Evolutionary conservation across 2,797 vertebrate species (phyloP).

Genomic region (Labeo calbasu): DNA sequence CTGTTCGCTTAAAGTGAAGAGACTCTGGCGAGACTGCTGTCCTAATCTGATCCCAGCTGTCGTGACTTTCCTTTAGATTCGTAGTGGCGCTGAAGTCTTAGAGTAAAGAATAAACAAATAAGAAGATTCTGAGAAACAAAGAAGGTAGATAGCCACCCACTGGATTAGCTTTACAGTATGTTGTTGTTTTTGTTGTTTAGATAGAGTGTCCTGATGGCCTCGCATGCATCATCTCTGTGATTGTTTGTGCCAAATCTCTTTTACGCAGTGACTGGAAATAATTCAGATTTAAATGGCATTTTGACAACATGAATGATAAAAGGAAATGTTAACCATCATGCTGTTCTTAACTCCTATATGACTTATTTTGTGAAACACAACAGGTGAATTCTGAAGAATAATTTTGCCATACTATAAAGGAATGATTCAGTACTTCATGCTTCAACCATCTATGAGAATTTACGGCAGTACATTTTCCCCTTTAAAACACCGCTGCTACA

Average conservation of each 20-base stretch:
- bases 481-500: neutral
- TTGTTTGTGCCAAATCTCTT: neutral
- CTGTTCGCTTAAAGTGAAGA: conserved; percentile 7
- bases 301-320: neutral
- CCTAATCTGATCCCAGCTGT: conserved; percentile 27
- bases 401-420: neutral
- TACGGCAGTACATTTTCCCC: neutral
- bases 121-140: too few relatives aligned
- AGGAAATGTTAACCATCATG: neutral
- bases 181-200: neutral
- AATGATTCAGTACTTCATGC: neutral
- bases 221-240: neutral
- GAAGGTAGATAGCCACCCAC: neutral
- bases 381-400: neutral
- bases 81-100: neutral
- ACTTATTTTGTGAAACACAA: neutral
- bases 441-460: neutral
- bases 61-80: neutral
- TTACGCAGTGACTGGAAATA: neutral
- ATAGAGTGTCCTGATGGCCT: neutral
- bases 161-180: neutral
- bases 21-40: conserved; percentile 2
- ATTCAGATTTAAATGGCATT: neutral
- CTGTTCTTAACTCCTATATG: neutral
- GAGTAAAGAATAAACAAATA: neutral